Evolutionary conservation across 1,140 invertebrate genomes (phyloP), one percentile per base, ranked within the genome.

Genomic region (Drosophila sproati): DNA sequence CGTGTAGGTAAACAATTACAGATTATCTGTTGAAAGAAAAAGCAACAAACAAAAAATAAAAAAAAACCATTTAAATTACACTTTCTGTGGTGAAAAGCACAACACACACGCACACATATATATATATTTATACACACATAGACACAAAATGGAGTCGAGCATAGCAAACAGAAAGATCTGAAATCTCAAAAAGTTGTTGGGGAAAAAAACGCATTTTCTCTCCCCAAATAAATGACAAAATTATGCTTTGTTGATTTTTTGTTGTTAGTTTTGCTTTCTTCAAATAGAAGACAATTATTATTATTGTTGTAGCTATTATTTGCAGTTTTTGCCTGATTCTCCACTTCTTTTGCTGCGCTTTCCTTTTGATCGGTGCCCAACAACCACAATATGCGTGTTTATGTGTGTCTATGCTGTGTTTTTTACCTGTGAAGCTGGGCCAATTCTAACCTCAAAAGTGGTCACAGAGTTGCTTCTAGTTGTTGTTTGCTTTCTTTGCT

Each of bases 21-120:
- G 74, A 70, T 64, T 56, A 85, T 82, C 68, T 75, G 66, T 67
- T 31, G 34, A n/a, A 50, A 54, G 45, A 43, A 52, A 60, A 77
- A 75, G 51, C 51, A 73, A 57, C 59, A 68, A 57, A 77, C 69
- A 87, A 62, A 71, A 64, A 6, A 59, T 1, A 77, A 51, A 60
- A 67, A 80, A 67, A 87, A 80, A 72, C n/a, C 70, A 82, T 78
- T 80, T 77, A 80, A 80, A 74, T 80, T 70, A 86, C 82, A 86
- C 82, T 86, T 86, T 87, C 79, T 51, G 78, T 73, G 82, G 82
- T 72, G 78, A 78, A 82, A 79, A 86, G 78, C 81, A 80, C 77
- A 64, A 60, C 47, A 67, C 12, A 63, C 47, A 45, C 28, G 56
- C 20, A 62, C 56, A 77, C 28, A 20, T 20, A 20, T 20, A 20